Evolutionary conservation across 2,797 vertebrate genomes (phyloP).

Genomic region (Semaprochilodus insignis): DNA sequence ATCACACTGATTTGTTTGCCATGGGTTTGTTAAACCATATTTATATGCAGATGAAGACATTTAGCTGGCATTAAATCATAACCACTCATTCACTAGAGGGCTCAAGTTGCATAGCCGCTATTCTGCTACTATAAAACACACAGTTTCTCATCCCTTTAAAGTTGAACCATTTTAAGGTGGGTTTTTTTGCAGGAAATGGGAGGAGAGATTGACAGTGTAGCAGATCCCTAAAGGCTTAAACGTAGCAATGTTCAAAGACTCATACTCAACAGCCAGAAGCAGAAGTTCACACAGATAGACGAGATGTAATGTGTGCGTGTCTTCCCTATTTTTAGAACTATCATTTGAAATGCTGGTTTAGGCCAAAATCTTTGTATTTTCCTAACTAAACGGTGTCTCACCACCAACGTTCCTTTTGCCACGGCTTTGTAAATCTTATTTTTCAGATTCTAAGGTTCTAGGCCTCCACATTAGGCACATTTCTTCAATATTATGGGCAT

Average conservation of each 20-base stretch:
- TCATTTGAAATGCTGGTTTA: slow-evolving; percentile 37
- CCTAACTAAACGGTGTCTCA: slow-evolving; percentile 53
- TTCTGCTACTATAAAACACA: slow-evolving; percentile 48
- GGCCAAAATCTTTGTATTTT: slow-evolving; percentile 55
- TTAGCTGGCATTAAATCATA: slow-evolving; percentile 61
- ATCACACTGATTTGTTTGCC: slow-evolving; percentile 38
- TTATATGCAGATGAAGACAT: slow-evolving; percentile 59
- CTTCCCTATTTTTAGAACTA: slow-evolving; percentile 49
- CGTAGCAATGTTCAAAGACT: slow-evolving; percentile 45
- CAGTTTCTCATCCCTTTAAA: slow-evolving; percentile 35
- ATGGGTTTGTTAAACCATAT: slow-evolving; percentile 31
- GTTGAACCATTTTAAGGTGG: slow-evolving; percentile 56
- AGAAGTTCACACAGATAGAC: slow-evolving; percentile 26
- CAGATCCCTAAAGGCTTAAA: slow-evolving; percentile 45
- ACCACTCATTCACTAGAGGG: slow-evolving; percentile 42
- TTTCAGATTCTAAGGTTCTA: not conserved
- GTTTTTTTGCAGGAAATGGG: slow-evolving; percentile 55
- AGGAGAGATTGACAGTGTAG: slow-evolving; percentile 45
- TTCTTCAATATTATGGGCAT: not conserved
- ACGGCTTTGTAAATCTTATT: not conserved
- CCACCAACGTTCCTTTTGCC: not conserved
- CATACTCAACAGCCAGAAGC: slow-evolving; percentile 46
- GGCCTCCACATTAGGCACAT: not conserved
- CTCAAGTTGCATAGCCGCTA: slow-evolving; percentile 50
- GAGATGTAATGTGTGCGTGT: slow-evolving; percentile 31